These are phyloP conservation scores for Acrobeloides nanus DNA, from an alignment of 2,888 invertebrate genomes.

Conservation along the genomic window DNA sequence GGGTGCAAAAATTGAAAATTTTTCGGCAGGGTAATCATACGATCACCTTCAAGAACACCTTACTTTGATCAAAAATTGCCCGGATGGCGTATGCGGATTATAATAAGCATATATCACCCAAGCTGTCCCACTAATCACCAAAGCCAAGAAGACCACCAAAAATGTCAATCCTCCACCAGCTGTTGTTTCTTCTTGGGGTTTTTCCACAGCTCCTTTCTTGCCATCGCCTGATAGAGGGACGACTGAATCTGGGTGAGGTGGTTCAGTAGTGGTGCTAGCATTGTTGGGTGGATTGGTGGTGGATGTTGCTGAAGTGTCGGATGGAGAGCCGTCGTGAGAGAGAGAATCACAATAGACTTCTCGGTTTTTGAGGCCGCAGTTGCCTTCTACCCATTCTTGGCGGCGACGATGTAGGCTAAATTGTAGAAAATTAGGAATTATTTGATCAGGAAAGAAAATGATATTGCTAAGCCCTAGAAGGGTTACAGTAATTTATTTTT, in stretches of 20 bases:
- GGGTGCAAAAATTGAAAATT: too few relatives aligned
- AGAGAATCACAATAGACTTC: constrained; percentile 1
- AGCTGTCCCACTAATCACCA: constrained; percentile 65
- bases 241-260: constrained; percentile 8
- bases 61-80: constrained; percentile 91
- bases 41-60: constrained; percentile 50
- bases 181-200: constrained; percentile 26
- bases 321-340: not conserved
- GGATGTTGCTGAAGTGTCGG: constrained; percentile 9
- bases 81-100: constrained; percentile 88
- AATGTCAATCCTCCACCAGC: constrained; percentile 57
- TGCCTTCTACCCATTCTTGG: constrained; percentile 46
- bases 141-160: constrained; percentile 66
- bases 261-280: not conserved
- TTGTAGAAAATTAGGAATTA: constrained; percentile 3
- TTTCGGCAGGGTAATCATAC: too few relatives aligned
- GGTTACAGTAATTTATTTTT: too few relatives aligned
- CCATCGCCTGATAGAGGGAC: constrained; percentile 3
- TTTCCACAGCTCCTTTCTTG: constrained; percentile 9
- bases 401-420: constrained; percentile 24
- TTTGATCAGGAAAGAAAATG: too few relatives aligned
- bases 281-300: constrained; percentile 6
- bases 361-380: constrained; percentile 29
- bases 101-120: constrained; percentile 91
- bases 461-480: too few relatives aligned